Evolutionary conservation across 2,888 invertebrate species (phyloP).

Genomic region (Saturnia pavonia): DNA sequence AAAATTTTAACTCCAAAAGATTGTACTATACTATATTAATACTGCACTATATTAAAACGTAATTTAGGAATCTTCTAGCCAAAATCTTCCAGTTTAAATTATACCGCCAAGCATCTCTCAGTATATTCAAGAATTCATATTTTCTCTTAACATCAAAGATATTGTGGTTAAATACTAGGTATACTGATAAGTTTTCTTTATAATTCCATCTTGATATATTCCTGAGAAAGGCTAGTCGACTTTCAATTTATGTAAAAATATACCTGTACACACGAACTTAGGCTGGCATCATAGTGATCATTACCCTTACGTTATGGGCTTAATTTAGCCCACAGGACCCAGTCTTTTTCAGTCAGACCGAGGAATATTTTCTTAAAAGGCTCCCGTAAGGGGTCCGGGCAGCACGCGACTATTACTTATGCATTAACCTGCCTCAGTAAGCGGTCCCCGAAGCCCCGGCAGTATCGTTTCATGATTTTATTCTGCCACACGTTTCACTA

Average conservation of each 20-base stretch:
- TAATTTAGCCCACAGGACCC: conserved; percentile 7
- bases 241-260: not conserved
- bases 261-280: not conserved
- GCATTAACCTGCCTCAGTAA: conserved; percentile 81
- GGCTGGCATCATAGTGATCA: not conserved
- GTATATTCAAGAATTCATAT: too few species aligned
- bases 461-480: conserved; percentile 58
- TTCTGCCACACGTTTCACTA: conserved; percentile 47
- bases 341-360: conserved; percentile 23
- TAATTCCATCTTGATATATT: not conserved
- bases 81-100: too few species aligned
- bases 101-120: too few species aligned
- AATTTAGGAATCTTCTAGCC: too few species aligned
- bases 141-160: too few species aligned
- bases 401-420: conserved; percentile 82
- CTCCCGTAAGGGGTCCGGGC: conserved; percentile 45
- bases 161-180: not conserved
- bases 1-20: too few species aligned
- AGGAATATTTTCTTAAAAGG: conserved; percentile 64
- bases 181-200: not conserved
- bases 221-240: not conserved
- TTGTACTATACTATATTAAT: too few species aligned
- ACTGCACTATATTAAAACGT: too few species aligned
- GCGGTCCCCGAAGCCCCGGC: conserved; percentile 71
- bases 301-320: not conserved